These are phyloP conservation scores for Galerucella nymphaeae DNA, from an alignment of 2,888 invertebrate species.

Conservation along the genomic window DNA sequence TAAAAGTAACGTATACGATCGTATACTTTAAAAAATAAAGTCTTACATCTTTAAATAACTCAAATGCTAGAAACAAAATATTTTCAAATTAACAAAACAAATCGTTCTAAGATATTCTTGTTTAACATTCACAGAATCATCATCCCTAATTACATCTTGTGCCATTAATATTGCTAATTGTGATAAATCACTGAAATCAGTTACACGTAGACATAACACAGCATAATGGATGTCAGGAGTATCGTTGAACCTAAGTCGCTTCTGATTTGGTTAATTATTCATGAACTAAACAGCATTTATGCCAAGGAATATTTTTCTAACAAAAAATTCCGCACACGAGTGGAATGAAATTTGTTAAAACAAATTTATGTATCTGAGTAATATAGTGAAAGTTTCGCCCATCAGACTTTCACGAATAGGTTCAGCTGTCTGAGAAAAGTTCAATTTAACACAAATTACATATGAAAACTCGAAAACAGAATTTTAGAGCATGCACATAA, in stretches of 20 bases:
- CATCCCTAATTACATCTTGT: constrained; percentile 27
- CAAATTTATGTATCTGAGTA: neutral
- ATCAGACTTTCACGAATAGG: neutral
- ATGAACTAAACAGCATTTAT: constrained; percentile 13
- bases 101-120: too few relatives aligned
- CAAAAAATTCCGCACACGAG: neutral
- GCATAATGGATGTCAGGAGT: constrained; percentile 26
- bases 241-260: constrained; percentile 25
- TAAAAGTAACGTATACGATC: too few relatives aligned
- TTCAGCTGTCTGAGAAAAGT: neutral
- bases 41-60: too few relatives aligned
- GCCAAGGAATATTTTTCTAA: neutral
- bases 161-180: constrained; percentile 38
- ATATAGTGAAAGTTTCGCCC: neutral
- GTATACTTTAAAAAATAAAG: too few relatives aligned
- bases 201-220: constrained; percentile 36
- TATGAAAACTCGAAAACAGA: neutral
- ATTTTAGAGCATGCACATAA: neutral
- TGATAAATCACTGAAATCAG: constrained; percentile 43
- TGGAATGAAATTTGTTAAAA: neutral
- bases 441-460: constrained; percentile 1
- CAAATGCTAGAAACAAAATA: too few relatives aligned
- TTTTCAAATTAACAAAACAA: too few relatives aligned
- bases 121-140: neutral
- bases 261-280: constrained; percentile 31